Conservation (phyloP, 2,888 invertebrate genomes). For the Brenthis ino region DNA sequence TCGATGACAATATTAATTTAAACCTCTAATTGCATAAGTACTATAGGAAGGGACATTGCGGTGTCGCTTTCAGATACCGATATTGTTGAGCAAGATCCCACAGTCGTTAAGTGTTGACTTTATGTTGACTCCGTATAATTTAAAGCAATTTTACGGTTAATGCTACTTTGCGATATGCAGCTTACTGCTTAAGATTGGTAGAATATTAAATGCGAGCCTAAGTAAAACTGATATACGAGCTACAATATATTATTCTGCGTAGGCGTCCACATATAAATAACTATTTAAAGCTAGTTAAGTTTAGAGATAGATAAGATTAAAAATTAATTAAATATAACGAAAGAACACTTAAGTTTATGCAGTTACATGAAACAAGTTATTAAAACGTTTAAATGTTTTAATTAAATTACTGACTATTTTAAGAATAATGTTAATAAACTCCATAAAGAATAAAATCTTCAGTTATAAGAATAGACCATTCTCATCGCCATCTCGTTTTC, state of each 20-base stretch:
- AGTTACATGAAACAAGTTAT: not conserved
- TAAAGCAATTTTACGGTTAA: slow-evolving; percentile 34
- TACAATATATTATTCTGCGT: slow-evolving; percentile 12
- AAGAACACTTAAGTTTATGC: not conserved
- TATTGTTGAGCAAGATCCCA: slow-evolving; percentile 26
- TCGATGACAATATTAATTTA: not conserved
- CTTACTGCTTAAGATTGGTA: slow-evolving; percentile 30
- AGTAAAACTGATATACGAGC: slow-evolving; percentile 28
- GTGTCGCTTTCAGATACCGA: slow-evolving; percentile 27
- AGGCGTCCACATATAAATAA: slow-evolving; percentile 9
- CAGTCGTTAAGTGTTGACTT: slow-evolving; percentile 30
- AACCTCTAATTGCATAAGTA: slow-evolving; percentile 5
- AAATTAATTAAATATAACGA: not conserved
- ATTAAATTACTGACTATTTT: not conserved
- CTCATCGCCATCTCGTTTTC: not conserved
- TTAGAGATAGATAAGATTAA: slow-evolving; percentile 7
- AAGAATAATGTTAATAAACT: not conserved
- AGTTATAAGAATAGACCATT: not conserved
- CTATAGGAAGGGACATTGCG: not conserved
- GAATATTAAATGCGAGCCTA: slow-evolving; percentile 26
- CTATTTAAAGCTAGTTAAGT: not conserved
- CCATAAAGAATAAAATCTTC: not conserved
- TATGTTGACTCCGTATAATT: slow-evolving; percentile 34
- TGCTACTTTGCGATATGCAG: slow-evolving; percentile 34
- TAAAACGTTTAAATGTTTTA: too few species aligned